Conservation (phyloP, 2,797 vertebrate species). For the Coregonus ussuriensis region DNA sequence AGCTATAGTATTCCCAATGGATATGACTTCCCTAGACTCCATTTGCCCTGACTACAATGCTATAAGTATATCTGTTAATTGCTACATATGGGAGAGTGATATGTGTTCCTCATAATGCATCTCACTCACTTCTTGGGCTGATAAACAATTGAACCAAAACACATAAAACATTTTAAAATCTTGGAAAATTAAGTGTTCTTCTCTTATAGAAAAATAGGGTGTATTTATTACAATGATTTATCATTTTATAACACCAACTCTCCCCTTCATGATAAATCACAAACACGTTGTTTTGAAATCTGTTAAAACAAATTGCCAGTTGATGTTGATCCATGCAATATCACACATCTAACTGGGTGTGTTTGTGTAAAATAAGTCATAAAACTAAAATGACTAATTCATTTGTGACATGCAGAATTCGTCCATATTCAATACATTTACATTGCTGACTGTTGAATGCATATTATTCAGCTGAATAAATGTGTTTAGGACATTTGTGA, state of each 20-base stretch:
- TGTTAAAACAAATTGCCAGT: constrained; percentile 30
- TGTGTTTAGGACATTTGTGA: constrained; percentile 34
- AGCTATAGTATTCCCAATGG: neutral
- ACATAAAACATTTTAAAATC: constrained; percentile 59
- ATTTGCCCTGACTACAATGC: neutral
- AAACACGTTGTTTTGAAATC: constrained; percentile 35
- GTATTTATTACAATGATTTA: constrained; percentile 26
- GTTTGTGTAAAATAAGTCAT: constrained; percentile 21
- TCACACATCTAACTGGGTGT: constrained; percentile 35
- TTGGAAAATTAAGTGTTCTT: constrained; percentile 56
- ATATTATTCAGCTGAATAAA: constrained; percentile 18
- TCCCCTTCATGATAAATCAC: constrained; percentile 8
- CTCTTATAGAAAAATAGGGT: constrained; percentile 68
- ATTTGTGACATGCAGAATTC: constrained; percentile 65
- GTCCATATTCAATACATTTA: constrained; percentile 45
- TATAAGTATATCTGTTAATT: neutral
- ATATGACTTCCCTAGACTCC: neutral
- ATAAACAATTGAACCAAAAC: constrained; percentile 31
- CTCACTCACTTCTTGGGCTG: constrained; percentile 8
- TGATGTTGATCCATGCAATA: constrained; percentile 52
- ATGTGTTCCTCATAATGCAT: neutral
- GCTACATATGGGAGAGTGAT: neutral
- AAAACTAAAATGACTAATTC: constrained; percentile 59
- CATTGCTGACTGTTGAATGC: constrained; percentile 39
- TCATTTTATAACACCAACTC: constrained; percentile 10